These are phyloP conservation scores for Torymus texanus DNA, from an alignment of 2,888 invertebrate species.

Conservation along the genomic window DNA sequence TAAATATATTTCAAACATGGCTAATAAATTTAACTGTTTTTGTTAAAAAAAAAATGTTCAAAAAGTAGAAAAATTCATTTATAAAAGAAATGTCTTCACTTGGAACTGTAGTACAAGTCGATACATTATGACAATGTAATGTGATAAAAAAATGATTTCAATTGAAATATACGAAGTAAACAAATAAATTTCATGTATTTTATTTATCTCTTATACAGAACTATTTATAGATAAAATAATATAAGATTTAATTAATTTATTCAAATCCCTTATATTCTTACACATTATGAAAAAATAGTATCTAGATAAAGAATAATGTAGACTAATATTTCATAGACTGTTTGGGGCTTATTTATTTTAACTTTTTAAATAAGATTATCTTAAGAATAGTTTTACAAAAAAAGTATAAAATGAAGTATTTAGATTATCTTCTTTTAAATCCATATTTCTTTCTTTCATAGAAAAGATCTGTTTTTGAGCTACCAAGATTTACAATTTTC, in stretches of 20 bases:
- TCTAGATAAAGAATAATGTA: too few species aligned
- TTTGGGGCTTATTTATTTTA: too few species aligned
- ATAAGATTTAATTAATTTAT: too few species aligned
- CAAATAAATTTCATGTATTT: not conserved
- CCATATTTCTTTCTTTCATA: conserved; percentile 99
- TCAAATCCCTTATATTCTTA: too few species aligned
- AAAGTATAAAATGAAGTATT: conserved; percentile 4
- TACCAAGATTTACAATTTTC: conserved; percentile 99
- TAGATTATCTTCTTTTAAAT: conserved; percentile 89
- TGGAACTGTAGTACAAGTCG: conserved; percentile 56
- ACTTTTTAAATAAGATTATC: too few species aligned
- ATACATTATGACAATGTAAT: conserved; percentile 55
- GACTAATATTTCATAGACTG: too few species aligned
- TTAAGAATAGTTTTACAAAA: conserved; percentile 1
- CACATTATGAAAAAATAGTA: too few species aligned
- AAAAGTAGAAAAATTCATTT: conserved; percentile 48
- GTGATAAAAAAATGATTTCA: conserved; percentile 54
- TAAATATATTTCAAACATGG: conserved; percentile 21
- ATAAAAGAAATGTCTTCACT: conserved; percentile 54
- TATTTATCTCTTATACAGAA: conserved; percentile 4
- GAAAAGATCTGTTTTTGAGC: conserved; percentile 99
- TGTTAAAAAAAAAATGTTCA: conserved; percentile 49
- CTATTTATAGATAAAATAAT: too few species aligned
- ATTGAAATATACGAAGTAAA: conserved; percentile 52
- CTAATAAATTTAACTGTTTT: conserved; percentile 51